Base-by-base conservation (phyloP, 2,888 invertebrate species). In the Copidosoma aretas region DNA sequence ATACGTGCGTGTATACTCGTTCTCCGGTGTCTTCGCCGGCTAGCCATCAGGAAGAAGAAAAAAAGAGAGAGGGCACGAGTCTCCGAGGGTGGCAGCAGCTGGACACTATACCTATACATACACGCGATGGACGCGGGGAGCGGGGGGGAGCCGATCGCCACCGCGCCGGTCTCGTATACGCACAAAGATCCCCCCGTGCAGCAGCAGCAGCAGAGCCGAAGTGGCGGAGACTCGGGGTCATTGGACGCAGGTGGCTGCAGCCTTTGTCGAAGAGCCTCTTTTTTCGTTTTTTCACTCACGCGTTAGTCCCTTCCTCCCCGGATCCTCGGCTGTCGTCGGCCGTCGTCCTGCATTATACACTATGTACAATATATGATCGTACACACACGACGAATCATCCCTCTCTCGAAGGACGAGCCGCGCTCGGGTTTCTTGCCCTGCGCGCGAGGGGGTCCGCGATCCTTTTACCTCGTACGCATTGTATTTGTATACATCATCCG, bases 211-310 rank as follows among this genome's bases (percentile, higher is more conserved):
- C 49, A 5, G 10, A 14, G 49, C 8, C 15, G 25, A 12, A 39
- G 58, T 22, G n/a, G 8, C n/a, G 49, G 24, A 22, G 39, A 22
- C 58, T 24, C 66, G 66, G 54, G 60, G 56, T 25, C 60, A 67
- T 52, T 67, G 61, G 57, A 61, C 61, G 67, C 67, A 67, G 67
- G 61, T 67, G 67, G 43, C 12, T 46, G 43, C 12, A 15, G 3
- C 57, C 67, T 62, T 67, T 61, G 56, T 58, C 51, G 56, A 61
- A n/a, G n/a, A n/a, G 43, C 43, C 43, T 12, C 14, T 14, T 41
- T 14, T 14, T 41, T 8, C 41, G 10, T 41, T n/a, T 8, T 14
- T 41, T 14, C 41, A 14, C 41, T 41, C 10, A 8, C 14, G 41
- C 41, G 41, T 14, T 14, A 10, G 10, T 46, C 43, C 43, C 8